phyloP scores from a whole-genome alignment of 2,113 vertebrate species.

The Kryptolebias marmoratus region DNA sequence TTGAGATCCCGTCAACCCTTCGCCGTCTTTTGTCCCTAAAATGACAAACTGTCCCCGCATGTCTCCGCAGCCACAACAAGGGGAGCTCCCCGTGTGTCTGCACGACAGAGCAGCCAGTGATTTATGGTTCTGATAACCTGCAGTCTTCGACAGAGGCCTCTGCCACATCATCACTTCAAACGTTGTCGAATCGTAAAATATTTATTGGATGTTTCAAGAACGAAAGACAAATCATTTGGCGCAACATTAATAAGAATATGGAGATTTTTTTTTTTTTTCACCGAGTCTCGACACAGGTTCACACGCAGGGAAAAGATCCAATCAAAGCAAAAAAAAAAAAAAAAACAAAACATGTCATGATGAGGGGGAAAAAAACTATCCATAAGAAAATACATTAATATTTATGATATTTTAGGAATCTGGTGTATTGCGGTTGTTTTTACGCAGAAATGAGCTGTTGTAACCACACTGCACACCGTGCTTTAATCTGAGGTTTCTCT shows the following conservation, averaged over 20 bases:
- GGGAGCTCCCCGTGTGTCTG: constrained; percentile 29
- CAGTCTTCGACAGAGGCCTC: constrained; percentile 35
- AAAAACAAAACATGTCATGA: constrained; percentile 38
- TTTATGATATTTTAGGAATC: constrained; percentile 36
- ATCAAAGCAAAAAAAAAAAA: constrained; percentile 14
- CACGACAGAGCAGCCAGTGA: constrained; percentile 41
- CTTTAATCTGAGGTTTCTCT: not conserved
- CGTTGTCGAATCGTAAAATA: constrained; percentile 52
- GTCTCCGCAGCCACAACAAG: constrained; percentile 33
- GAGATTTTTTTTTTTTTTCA: not conserved
- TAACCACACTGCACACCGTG: constrained; percentile 16
- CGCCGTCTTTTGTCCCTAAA: constrained; percentile 47
- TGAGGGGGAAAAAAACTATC: constrained; percentile 21
- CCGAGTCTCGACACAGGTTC: constrained; percentile 16
- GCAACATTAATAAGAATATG: constrained; percentile 16
- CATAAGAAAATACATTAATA: constrained; percentile 38
- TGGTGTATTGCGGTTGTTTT: constrained; percentile 42
- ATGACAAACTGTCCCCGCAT: constrained; percentile 31
- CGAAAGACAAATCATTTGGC: constrained; percentile 21
- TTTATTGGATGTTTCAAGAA: constrained; percentile 56
- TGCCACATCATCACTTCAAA: constrained; percentile 34
- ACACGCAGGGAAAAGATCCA: constrained; percentile 1
- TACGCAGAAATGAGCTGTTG: constrained; percentile 47
- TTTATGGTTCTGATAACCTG: constrained; percentile 58
- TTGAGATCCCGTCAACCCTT: constrained; percentile 43